These are phyloP conservation scores for Eueides isabella DNA, from an alignment of 1,140 invertebrate genomes.

Conservation along the genomic window DNA sequence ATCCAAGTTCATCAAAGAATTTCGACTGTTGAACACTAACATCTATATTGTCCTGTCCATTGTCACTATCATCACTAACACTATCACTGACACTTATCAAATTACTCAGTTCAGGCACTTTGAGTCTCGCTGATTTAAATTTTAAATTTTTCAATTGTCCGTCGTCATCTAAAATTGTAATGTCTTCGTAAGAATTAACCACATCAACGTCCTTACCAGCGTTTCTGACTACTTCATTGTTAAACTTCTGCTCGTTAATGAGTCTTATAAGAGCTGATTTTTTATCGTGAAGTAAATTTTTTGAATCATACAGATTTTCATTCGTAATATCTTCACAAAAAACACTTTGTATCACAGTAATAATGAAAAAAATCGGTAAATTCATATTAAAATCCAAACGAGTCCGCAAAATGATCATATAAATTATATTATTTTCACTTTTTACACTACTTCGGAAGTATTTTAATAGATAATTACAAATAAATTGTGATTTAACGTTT, in stretches of 20 bases:
- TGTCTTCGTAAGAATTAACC: conserved; percentile 68
- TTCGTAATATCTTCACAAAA: conserved; percentile 32
- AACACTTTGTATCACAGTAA: not conserved
- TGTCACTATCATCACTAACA: conserved; percentile 29
- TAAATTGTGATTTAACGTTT: not conserved
- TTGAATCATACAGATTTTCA: conserved; percentile 40
- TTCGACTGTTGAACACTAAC: conserved; percentile 48
- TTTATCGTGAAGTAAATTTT: conserved; percentile 48
- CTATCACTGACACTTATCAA: conserved; percentile 30
- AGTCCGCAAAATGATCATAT: not conserved
- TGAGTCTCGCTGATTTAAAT: conserved; percentile 56
- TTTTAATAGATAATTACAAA: not conserved
- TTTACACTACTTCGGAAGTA: not conserved
- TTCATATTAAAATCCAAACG: conserved; percentile 1
- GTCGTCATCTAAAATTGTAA: conserved; percentile 62
- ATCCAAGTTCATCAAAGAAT: conserved; percentile 68
- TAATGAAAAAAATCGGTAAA: not conserved
- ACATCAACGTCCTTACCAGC: conserved; percentile 49
- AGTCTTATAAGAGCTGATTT: conserved; percentile 50
- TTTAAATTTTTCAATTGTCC: conserved; percentile 69
- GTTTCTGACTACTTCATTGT: conserved; percentile 52
- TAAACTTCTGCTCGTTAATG: conserved; percentile 57
- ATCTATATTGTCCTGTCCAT: not conserved
- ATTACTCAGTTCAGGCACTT: conserved; percentile 47
- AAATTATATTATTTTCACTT: not conserved